Evolutionary conservation across 2,113 vertebrate genomes (phyloP).

Genomic region (Stictonetta naevosa): DNA sequence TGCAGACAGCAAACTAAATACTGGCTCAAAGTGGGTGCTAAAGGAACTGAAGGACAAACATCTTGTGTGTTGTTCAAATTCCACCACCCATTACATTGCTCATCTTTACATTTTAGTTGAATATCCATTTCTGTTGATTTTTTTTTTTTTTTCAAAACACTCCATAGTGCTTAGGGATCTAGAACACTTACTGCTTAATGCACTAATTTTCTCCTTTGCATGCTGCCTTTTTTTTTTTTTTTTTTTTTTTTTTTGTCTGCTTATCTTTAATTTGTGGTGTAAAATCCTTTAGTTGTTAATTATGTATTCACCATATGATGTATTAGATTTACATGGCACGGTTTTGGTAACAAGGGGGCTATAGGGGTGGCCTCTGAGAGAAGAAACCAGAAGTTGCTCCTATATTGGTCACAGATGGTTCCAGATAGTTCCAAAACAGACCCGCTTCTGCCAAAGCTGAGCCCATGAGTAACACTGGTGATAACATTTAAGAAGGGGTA

Average conservation of each 20-base stretch:
- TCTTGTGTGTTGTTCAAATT: neutral
- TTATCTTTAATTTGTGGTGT: neutral
- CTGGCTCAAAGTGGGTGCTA: neutral
- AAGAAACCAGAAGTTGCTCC: neutral
- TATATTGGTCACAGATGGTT: neutral
- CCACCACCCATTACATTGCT: neutral
- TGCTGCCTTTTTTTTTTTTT: neutral
- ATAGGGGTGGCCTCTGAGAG: neutral
- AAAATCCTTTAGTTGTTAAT: neutral
- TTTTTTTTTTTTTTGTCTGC: neutral
- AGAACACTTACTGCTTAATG: neutral
- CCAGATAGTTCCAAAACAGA: neutral
- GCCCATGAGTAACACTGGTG: neutral
- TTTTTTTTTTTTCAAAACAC: neutral
- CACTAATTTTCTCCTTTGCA: neutral
- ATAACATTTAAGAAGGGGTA: neutral
- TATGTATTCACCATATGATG: neutral
- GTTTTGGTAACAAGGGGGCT: neutral
- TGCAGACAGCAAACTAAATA: neutral
- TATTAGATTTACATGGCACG: neutral
- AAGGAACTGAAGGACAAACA: neutral
- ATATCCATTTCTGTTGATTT: neutral
- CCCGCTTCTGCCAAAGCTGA: neutral
- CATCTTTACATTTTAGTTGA: neutral
- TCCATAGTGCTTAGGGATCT: neutral